Evolutionary conservation across 1,140 invertebrate genomes (phyloP), one percentile per base, ranked within the genome.

Genomic region (Pseudomyrmex flavicornis): DNA sequence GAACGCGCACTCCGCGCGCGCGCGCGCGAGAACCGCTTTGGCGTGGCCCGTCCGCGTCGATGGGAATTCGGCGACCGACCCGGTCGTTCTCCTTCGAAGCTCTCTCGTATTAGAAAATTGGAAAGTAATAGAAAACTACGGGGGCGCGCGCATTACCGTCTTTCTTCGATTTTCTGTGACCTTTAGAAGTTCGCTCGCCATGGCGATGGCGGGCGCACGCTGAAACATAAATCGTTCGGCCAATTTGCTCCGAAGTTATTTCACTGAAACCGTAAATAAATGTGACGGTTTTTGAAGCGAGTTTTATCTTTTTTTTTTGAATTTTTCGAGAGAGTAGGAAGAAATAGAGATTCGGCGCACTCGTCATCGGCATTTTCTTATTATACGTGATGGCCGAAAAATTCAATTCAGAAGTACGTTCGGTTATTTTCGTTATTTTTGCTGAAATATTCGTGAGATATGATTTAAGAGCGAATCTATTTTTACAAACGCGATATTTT

Each of bases 61-160:
- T 72, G 56, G 50, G 66, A 80, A 77, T 77, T 77, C 61, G 50
- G 69, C 20, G 35, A 10, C 22, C 54, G 20, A 12, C 76, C 22
- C 17, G 46, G n/a, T 48, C 35, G 62, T 76, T 48, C 20, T 35
- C 52, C 10, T 35, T 35, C 5, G 35, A 10, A 13, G 65, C 54
- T 10, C 26, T 17, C 74, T 56, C 20, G 66, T 72, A 80, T 80
- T 80, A 80, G 76, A 80, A 72, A 72, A 80, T 80, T 80, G 76
- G 76, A 79, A 79, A 79, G 76, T 62, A 80, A 72, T 80, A 72
- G 76, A 80, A 79, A 79, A 79, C 52, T 48, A n/a, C n/a, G 35
- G n/a, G 10, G n/a, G 15, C 56, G 54, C 15, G 20, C 65, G 17
- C 52, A 54, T 12, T 44, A 44, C 35, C 7, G 35, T 35, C 35